Evolutionary conservation across 2,888 invertebrate species (phyloP), one percentile per base, ranked within the genome.

Genomic region (Eupsilia transversa): DNA sequence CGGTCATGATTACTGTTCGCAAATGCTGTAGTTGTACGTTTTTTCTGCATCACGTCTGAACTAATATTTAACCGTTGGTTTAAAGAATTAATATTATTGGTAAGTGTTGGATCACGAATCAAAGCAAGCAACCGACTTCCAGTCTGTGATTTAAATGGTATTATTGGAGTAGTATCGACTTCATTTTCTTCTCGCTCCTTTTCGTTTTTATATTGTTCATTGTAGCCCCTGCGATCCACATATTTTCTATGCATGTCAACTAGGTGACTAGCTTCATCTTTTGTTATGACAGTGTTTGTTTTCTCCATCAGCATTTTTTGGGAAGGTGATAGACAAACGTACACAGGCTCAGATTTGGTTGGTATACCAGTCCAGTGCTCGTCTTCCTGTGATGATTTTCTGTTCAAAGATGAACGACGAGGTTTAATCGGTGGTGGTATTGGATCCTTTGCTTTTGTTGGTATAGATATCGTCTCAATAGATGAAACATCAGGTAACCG

Each of bases 321-420:
- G 9, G 97, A 97, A 0, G 98, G 98, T 1, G 98, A 98, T 20
- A 98, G 94, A 88, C 97, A 98, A 12, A 98, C 95, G 73, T 98
- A 94, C 0, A 97, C 89, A 65, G 97, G 96, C 88, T 98, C 97
- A 49, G 94, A 93, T 78, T 96, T 95, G 0, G 97, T 97, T 23
- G 97, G 97, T 63, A 97, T 87, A 3, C 97, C 97, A 79, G 97
- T 94, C 97, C 97, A 97, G 69, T 91, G 92, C 74, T 93, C 91
- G 73, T 95, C 94, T 72, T 94, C 96, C 70, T 94, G 92, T 54
- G 93, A 82, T 35, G 83, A 84, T 85, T 93, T 93, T 86, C 93
- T 54, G 52, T 65, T 95, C 63, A 91, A 82, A 61, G 96, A 96
- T 49, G 96, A 96, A 74, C 93, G 91, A 61, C 96, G 92, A 41